Evolutionary conservation across 2,888 invertebrate species (phyloP), one percentile per base, ranked within the genome.

Genomic region (Zaprionus lineosus): DNA sequence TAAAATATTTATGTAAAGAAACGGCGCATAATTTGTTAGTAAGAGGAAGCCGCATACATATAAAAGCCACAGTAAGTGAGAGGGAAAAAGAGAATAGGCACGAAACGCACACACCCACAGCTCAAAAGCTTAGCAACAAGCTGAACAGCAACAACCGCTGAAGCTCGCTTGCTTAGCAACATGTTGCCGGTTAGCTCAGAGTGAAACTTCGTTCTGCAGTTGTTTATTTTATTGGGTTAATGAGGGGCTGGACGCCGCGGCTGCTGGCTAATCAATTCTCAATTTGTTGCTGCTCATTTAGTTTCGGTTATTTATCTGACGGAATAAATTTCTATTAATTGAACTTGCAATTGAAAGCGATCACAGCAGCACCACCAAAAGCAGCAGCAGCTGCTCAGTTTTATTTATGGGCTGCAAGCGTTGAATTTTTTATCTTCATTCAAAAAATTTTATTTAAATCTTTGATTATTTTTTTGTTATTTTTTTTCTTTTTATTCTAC

Each of bases 291-390:
- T 46, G 52, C 57, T 56, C 29, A 59, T 60, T 68, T 58, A 19
- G 46, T 44, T 67, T 63, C 60, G 40, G 39, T 68, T 65, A 72
- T 79, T 72, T 72, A 65, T 83, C 72, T 68, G 73, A 53, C 62
- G 48, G 56, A 39, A 55, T 66, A 77, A 75, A 75, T 82, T 81
- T 69, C 69, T 76, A 73, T 81, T 59, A 84, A 77, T 73, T 84
- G 60, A 66, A 61, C 55, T 56, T 72, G 59, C 77, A 76, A 76
- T 76, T 74, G 78, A 53, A 46, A 24, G 33, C 58, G n/a, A 31
- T 14, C 34, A 46, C 26, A 21, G 24, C 4, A 28, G n/a, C n/a
- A n/a, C n/a, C n/a, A n/a, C n/a, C n/a, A 48, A 24, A 33, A 12
- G 19, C 41, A 29, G 21, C 33, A 36, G 26, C 53, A 43, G 24